These are phyloP conservation scores for Bubo bubo DNA, from an alignment of 2,113 vertebrate species.

Conservation along the genomic window DNA sequence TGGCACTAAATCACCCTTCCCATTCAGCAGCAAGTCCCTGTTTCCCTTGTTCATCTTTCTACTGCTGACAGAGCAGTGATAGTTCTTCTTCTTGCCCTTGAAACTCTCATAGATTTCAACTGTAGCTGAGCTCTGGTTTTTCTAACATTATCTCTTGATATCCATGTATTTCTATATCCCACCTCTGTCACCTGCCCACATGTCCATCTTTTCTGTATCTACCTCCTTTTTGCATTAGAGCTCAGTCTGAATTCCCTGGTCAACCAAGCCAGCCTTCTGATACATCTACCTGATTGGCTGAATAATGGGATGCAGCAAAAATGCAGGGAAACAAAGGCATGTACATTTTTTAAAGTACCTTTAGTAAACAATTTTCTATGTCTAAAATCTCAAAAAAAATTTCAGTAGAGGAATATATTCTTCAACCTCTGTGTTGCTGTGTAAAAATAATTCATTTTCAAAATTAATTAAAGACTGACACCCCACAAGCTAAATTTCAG, in stretches of 20 bases:
- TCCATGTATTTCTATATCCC: background rate
- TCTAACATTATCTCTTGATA: background rate
- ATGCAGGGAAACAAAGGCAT: background rate
- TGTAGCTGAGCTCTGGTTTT: background rate
- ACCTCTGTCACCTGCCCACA: background rate
- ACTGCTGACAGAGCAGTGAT: background rate
- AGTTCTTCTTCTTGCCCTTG: background rate
- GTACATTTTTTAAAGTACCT: background rate
- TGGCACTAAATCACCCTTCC: background rate
- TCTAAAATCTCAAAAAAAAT: background rate
- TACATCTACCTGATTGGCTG: background rate
- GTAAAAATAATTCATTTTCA: background rate
- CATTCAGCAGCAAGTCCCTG: background rate
- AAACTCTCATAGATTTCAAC: background rate
- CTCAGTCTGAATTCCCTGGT: background rate
- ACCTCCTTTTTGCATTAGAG: background rate
- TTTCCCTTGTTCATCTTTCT: background rate
- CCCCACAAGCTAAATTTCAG: background rate
- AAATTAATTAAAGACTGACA: background rate
- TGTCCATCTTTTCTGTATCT: background rate
- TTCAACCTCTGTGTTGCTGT: background rate
- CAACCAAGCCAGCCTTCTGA: background rate
- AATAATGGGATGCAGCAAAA: background rate
- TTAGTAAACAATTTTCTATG: background rate
- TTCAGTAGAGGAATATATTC: background rate